phyloP scores from a whole-genome alignment of 2,888 invertebrate species.

The Parasteatoda lunata region DNA sequence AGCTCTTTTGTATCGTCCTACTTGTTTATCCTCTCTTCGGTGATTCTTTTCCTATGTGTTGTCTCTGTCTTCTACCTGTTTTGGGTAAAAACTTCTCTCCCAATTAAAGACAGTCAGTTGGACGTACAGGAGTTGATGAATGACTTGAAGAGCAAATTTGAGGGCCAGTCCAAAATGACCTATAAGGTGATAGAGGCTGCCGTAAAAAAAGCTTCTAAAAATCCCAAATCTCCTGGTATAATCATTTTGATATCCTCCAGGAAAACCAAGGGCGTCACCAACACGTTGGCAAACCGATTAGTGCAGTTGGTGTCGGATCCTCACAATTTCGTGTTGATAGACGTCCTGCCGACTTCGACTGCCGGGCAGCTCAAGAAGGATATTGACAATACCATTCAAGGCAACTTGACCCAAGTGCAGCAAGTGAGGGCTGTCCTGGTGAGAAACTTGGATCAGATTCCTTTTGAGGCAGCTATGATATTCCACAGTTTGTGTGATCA shows the following conservation, averaged over 20 bases:
- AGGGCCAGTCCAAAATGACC: not conserved
- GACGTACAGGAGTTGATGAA: not conserved
- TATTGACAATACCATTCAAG: slow-evolving; percentile 14
- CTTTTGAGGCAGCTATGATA: slow-evolving; percentile 35
- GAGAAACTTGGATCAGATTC: slow-evolving; percentile 28
- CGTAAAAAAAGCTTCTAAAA: not conserved
- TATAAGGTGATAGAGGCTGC: slow-evolving; percentile 16
- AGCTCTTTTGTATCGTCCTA: too few relatives aligned
- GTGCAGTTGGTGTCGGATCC: not conserved
- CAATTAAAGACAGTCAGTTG: too few relatives aligned
- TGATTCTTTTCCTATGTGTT: too few relatives aligned
- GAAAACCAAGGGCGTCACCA: not conserved
- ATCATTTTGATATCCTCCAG: slow-evolving; percentile 22
- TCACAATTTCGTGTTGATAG: not conserved
- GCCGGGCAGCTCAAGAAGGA: not conserved
- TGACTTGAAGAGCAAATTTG: not conserved
- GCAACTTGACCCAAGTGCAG: not conserved
- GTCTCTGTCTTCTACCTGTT: too few relatives aligned
- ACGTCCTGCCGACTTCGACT: not conserved
- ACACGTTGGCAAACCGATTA: not conserved
- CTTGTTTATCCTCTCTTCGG: too few relatives aligned
- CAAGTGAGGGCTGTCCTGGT: slow-evolving; percentile 18
- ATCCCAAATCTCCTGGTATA: slow-evolving; percentile 39
- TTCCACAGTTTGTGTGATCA: slow-evolving; percentile 52
- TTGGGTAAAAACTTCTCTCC: too few relatives aligned